These are phyloP conservation scores for Beris chalybata DNA, from an alignment of 2,888 invertebrate species.

Conservation along the genomic window DNA sequence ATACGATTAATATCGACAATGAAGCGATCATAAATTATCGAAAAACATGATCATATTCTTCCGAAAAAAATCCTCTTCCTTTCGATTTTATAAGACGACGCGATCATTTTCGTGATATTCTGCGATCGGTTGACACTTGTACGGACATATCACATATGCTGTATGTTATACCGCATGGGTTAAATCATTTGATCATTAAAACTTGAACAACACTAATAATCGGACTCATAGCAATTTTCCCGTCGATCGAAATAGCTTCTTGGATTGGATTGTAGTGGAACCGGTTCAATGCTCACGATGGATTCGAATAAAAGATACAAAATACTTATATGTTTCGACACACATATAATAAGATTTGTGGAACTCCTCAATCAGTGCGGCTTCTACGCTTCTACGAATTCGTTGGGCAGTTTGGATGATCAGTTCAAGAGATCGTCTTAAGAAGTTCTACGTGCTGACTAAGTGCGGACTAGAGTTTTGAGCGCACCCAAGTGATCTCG, in stretches of 20 bases:
- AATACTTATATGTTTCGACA: not conserved
- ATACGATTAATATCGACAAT: too few species aligned
- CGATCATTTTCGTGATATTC: constrained; percentile 3
- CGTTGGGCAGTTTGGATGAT: too few species aligned
- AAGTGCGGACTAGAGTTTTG: not conserved
- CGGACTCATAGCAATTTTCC: constrained; percentile 3
- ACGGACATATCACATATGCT: not conserved
- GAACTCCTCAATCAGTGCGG: not conserved
- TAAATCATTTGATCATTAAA: constrained; percentile 28
- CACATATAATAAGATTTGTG: too few species aligned
- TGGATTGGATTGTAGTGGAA: not conserved
- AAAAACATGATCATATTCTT: too few species aligned
- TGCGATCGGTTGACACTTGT: constrained; percentile 11
- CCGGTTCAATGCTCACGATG: constrained; percentile 14
- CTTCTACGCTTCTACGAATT: not conserved
- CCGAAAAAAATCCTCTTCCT: too few species aligned
- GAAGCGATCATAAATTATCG: too few species aligned
- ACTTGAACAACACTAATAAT: constrained; percentile 26
- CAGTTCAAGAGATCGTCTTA: too few species aligned
- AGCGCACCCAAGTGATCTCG: not conserved
- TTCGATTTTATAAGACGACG: too few species aligned
- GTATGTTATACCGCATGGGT: not conserved
- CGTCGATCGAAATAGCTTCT: not conserved
- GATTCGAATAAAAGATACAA: not conserved
- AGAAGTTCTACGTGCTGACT: too few species aligned